Conservation (phyloP, 2,888 invertebrate species). For the Lithophane socia region DNA sequence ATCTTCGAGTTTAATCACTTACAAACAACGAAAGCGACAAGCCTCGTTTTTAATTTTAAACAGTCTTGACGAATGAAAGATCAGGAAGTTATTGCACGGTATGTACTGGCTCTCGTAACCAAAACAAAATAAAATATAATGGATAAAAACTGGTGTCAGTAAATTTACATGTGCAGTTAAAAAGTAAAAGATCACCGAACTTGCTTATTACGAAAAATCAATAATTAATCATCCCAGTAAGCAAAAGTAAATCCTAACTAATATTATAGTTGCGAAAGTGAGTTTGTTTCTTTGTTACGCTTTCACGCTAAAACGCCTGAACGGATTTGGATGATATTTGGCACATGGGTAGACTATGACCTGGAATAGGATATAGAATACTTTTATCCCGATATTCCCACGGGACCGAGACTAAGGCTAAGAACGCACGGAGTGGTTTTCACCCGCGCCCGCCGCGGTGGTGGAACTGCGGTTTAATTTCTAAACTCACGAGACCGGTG, state of each 20-base stretch:
- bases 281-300: too few relatives aligned
- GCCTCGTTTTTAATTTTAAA: slow-evolving; percentile 1
- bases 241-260: background rate
- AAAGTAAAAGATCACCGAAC: background rate
- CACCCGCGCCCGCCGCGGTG: too few relatives aligned
- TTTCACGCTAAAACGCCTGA: too few relatives aligned
- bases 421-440: too few relatives aligned
- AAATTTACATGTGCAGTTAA: background rate
- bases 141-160: background rate
- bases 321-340: too few relatives aligned
- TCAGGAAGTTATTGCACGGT: background rate
- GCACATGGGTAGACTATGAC: too few relatives aligned
- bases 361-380: too few relatives aligned
- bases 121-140: background rate
- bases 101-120: background rate
- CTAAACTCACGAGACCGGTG: too few relatives aligned
- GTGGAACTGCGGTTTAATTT: too few relatives aligned
- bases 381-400: too few relatives aligned
- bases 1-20: slow-evolving; percentile 52
- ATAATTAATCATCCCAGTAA: background rate
- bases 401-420: too few relatives aligned
- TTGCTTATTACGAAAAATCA: background rate
- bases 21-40: slow-evolving; percentile 7
- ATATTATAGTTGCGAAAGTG: too few relatives aligned
- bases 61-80: background rate